Evolutionary conservation across 1,140 invertebrate species (phyloP).

Genomic region (Potamilus streckersoni): DNA sequence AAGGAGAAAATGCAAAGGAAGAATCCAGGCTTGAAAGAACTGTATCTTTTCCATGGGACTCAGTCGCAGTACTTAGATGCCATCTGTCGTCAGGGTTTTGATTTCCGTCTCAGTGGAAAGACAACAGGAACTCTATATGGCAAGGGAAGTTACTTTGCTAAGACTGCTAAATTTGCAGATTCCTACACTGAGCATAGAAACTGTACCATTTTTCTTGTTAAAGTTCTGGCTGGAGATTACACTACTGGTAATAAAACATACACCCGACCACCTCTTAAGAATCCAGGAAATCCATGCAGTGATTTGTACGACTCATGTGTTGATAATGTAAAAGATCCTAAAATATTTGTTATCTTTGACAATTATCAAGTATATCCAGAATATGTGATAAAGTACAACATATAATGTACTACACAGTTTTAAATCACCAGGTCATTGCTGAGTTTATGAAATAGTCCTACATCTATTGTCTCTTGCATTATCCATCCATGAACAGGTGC

Average conservation of each 20-base stretch:
- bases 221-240: constrained; percentile 47
- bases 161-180: constrained; percentile 36
- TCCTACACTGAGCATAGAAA: constrained; percentile 23
- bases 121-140: constrained; percentile 42
- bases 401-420: too few relatives aligned
- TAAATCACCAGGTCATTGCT: too few relatives aligned
- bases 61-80: constrained; percentile 21
- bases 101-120: constrained; percentile 37
- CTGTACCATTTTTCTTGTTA: constrained; percentile 40
- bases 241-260: constrained; percentile 28
- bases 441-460: too few relatives aligned
- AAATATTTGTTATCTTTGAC: constrained; percentile 53
- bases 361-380: constrained; percentile 51
- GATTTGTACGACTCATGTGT: constrained; percentile 50
- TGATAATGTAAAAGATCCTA: constrained; percentile 35
- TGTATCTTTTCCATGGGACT: constrained; percentile 41
- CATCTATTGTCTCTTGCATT: too few relatives aligned
- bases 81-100: constrained; percentile 45
- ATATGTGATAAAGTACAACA: constrained; percentile 47
- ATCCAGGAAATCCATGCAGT: constrained; percentile 11
- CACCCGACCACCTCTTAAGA: constrained; percentile 38
- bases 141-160: constrained; percentile 51
- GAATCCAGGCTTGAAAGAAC: constrained; percentile 25
- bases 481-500: too few relatives aligned
- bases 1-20: constrained; percentile 12